phyloP scores from a whole-genome alignment of 1,140 invertebrate species.

The Drosophila varians region DNA sequence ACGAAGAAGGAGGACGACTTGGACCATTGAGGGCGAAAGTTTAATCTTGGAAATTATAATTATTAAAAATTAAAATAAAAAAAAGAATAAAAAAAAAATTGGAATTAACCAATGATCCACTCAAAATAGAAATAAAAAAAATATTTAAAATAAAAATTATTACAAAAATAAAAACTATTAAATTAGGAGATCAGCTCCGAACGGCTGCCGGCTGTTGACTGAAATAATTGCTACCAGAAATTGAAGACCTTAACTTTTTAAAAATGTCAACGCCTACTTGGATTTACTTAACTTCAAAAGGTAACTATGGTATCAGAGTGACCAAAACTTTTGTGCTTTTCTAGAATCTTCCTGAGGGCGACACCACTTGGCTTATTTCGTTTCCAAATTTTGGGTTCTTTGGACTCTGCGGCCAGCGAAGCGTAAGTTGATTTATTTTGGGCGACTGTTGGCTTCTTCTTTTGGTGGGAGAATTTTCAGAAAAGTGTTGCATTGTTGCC shows the following conservation, averaged over 20 bases:
- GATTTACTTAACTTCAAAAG: background rate
- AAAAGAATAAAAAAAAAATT: background rate
- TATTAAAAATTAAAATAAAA: background rate
- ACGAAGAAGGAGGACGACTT: too few relatives aligned
- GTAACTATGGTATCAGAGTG: background rate
- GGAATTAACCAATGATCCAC: too few relatives aligned
- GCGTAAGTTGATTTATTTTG: constrained; percentile 79
- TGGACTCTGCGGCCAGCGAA: constrained; percentile 41
- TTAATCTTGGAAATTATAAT: too few relatives aligned
- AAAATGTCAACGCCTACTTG: background rate
- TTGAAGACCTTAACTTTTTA: background rate
- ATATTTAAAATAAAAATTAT: background rate
- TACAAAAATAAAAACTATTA: background rate
- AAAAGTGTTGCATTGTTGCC: constrained; percentile 74
- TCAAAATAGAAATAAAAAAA: background rate
- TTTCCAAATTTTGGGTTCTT: constrained; percentile 16
- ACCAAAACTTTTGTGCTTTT: background rate
- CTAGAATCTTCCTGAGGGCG: background rate
- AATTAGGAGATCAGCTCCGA: too few relatives aligned
- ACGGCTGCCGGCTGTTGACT: background rate
- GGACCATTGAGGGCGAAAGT: too few relatives aligned
- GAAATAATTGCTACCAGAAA: background rate
- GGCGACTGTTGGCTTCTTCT: constrained; percentile 15
- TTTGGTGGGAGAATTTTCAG: constrained; percentile 68
- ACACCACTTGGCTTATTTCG: background rate